These are phyloP conservation scores for Lycocorax pyrrhopterus DNA, from an alignment of 2,113 vertebrate genomes.

Conservation along the genomic window DNA sequence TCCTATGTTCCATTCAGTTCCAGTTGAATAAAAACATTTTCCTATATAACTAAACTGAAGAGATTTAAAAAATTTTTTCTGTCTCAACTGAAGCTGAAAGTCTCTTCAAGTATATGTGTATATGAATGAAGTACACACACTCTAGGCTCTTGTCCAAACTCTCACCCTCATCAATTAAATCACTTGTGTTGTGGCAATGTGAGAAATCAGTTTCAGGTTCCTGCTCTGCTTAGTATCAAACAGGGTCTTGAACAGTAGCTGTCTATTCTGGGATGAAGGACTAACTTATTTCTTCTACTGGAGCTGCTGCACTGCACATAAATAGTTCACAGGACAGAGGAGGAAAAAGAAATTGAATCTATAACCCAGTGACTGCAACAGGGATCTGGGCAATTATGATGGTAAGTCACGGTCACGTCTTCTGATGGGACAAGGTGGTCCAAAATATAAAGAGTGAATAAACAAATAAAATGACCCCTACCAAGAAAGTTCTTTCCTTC, in stretches of 20 bases:
- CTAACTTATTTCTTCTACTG: background rate
- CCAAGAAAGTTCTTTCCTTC: background rate
- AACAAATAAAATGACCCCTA: background rate
- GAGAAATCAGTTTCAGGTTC: background rate
- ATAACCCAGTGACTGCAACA: background rate
- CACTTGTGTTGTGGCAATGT: background rate
- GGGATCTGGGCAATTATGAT: background rate
- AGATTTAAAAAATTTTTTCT: background rate
- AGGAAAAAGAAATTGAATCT: background rate
- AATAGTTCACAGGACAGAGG: background rate
- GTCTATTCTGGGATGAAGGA: background rate
- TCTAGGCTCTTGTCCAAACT: background rate
- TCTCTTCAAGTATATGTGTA: background rate
- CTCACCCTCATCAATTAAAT: background rate
- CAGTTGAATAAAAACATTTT: background rate
- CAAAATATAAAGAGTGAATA: background rate
- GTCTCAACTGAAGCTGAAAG: background rate
- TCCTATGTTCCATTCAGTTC: background rate
- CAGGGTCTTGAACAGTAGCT: background rate
- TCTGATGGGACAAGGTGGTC: background rate
- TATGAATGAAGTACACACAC: background rate
- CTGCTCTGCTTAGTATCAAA: background rate
- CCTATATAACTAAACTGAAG: background rate
- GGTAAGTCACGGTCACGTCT: background rate
- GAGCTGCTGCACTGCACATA: background rate